Conservation (phyloP, 2,888 invertebrate species). For the Drosophila acutilabella region DNA sequence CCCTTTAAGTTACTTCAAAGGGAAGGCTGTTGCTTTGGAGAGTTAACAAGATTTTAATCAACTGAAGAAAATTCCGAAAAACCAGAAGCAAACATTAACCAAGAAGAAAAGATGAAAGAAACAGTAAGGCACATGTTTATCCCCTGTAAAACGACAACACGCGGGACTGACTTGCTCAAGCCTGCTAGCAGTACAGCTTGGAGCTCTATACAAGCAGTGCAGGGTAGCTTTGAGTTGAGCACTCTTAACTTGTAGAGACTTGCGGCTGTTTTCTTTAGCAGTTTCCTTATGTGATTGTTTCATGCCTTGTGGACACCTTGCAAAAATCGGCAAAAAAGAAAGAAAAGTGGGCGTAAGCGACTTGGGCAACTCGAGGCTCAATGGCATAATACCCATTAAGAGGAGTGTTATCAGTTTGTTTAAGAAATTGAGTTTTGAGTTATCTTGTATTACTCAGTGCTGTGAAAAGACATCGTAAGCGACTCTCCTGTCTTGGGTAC, state of each 20-base stretch:
- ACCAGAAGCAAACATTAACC: not conserved
- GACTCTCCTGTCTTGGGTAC: not conserved
- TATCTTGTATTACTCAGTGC: too few relatives aligned
- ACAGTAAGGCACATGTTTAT: slow-evolving; percentile 4
- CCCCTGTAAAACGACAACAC: slow-evolving; percentile 1
- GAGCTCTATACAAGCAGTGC: not conserved
- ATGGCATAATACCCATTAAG: not conserved
- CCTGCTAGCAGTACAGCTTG: not conserved
- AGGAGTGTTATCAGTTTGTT: not conserved
- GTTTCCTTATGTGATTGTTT: slow-evolving; percentile 46
- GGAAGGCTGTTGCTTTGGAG: slow-evolving; percentile 44
- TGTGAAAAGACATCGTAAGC: too few relatives aligned
- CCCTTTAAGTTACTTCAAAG: slow-evolving; percentile 42
- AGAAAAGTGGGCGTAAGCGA: slow-evolving; percentile 47
- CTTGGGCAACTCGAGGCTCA: slow-evolving; percentile 41
- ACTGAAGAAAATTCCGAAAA: slow-evolving; percentile 43
- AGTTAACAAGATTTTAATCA: slow-evolving; percentile 58
- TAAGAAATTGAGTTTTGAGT: too few relatives aligned
- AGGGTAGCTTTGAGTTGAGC: not conserved
- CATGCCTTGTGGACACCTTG: slow-evolving; percentile 46
- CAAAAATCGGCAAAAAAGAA: slow-evolving; percentile 27
- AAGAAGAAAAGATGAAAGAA: slow-evolving; percentile 4
- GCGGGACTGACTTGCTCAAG: not conserved
- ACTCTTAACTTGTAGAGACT: not conserved
- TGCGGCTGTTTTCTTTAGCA: slow-evolving; percentile 5